Evolutionary conservation across 1,140 invertebrate genomes (phyloP).

Genomic region (Brachystomella parvula): DNA sequence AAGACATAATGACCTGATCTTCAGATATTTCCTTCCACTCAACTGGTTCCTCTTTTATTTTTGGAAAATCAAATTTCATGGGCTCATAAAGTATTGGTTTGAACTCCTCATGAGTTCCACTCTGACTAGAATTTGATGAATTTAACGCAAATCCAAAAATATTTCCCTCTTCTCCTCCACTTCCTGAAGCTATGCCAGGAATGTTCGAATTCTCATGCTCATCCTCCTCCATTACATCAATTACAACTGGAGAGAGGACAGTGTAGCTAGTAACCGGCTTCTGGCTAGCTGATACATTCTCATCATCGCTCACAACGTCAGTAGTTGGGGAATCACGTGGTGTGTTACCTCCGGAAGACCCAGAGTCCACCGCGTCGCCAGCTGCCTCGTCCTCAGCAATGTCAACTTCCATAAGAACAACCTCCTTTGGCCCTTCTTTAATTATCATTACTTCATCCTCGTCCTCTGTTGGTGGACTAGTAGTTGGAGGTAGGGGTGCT

Average conservation of each 20-base stretch:
- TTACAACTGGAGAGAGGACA: slow-evolving; percentile 29
- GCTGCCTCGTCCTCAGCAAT: slow-evolving; percentile 34
- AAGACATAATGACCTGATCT: slow-evolving; percentile 9
- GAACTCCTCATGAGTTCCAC: not conserved
- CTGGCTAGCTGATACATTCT: slow-evolving; percentile 11
- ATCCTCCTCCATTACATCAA: slow-evolving; percentile 23
- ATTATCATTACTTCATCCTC: slow-evolving; percentile 43
- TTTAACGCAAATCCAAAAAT: slow-evolving; percentile 33
- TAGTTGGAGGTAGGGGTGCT: slow-evolving; percentile 15
- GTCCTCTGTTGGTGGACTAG: slow-evolving; percentile 40
- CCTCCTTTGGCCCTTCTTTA: slow-evolving; percentile 40
- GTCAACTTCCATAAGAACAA: slow-evolving; percentile 34
- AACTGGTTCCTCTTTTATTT: slow-evolving; percentile 33
- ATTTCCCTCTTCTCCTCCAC: slow-evolving; percentile 10
- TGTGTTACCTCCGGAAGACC: no score
- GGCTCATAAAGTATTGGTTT: slow-evolving; percentile 27
- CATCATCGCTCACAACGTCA: slow-evolving; percentile 16
- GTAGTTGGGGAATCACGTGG: no score
- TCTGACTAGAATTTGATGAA: slow-evolving; percentile 7
- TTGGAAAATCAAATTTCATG: slow-evolving; percentile 38
- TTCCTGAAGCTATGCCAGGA: slow-evolving; percentile 22
- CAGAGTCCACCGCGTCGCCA: slow-evolving; percentile 25
- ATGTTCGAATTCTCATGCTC: slow-evolving; percentile 28
- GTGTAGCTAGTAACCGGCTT: not conserved
- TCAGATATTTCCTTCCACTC: slow-evolving; percentile 23